Evolutionary conservation across 2,888 invertebrate genomes (phyloP).

Genomic region (Eugnorisma glareosa): DNA sequence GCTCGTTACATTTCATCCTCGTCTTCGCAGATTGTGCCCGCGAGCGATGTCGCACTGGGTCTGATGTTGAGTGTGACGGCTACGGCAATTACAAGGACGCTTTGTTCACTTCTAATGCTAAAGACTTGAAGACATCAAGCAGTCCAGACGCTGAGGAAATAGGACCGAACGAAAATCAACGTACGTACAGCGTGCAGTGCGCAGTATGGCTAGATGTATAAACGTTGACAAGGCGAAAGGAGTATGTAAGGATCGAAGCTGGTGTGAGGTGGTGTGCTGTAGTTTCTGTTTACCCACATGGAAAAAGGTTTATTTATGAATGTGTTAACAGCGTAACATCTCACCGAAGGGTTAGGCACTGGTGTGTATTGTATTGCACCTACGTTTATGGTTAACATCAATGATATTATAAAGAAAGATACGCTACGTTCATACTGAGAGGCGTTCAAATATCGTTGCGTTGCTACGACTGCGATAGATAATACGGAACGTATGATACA

Average conservation of each 20-base stretch:
- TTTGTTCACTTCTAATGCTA: conserved; percentile 74
- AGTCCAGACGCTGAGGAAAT: background rate
- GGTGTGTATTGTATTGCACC: too few species aligned
- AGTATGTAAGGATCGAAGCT: background rate
- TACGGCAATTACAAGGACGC: conserved; percentile 85
- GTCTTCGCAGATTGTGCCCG: conserved; percentile 82
- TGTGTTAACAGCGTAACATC: too few species aligned
- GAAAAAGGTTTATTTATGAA: too few species aligned
- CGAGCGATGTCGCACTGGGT: conserved; percentile 82
- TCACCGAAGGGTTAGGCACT: too few species aligned
- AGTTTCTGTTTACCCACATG: background rate
- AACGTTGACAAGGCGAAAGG: background rate
- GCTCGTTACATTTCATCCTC: background rate
- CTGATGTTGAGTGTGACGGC: conserved; percentile 83
- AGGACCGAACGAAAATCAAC: background rate
- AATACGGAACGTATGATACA: too few species aligned
- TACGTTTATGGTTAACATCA: too few species aligned
- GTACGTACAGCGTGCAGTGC: conserved; percentile 4
- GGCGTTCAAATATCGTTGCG: too few species aligned
- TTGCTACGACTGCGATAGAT: too few species aligned
- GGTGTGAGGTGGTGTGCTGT: background rate
- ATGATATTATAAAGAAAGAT: too few species aligned
- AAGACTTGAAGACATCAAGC: conserved; percentile 54
- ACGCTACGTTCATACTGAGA: too few species aligned
- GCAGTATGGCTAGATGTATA: background rate